Base-by-base conservation (phyloP, 92 coral and sea anemone species). In the Virgularia gustaviana region DNA sequence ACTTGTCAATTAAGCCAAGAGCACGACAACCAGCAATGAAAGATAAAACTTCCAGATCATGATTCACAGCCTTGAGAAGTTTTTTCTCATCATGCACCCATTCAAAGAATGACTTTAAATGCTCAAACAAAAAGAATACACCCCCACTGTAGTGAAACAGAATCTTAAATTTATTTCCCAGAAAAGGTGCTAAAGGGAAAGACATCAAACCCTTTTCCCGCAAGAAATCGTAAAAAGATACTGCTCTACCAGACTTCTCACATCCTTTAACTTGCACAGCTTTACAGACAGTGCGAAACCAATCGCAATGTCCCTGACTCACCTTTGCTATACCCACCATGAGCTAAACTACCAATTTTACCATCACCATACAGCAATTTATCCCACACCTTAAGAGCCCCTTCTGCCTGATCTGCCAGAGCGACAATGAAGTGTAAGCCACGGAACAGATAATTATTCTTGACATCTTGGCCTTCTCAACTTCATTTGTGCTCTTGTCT, bases 21-120 rank as follows among this genome's bases (percentile, higher is more conserved):
- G 81, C 73, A 25, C 74, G 51, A 55, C 64, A 63, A 25, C 81
- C 74, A 49, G 81, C 74, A 15, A 76, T 41, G 41, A 63, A 76
- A 12, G 63, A 61, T 6, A 36, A 23, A 42, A 76, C 80, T 28
- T 76, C 25, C 45, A 49, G 16, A 36, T 76, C 80, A 62, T 43
- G 10, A 25, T 42, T 33, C 18, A 76, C 81, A 19, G 81, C 73
- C 25, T 49, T 47, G 34, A 76, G 73, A 72, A 76, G 52, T 34
- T 24, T 63, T 37, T 76, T 76, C 49, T 63, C 81, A 57, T 44
- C 62, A 25, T 63, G 32, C 73, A 62, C n/a, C 33, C 49, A 38
- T 13, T 47, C 63, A 42, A 62, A 63, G 34, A 60, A 63, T 25
- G 49, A 28, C 35, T 49, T 63, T n/a, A 76, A 63, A 34, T 76